A percentile compares a stretch with the other conserved stretches of the same genome.
These are phyloP conservation scores for Vesta saturnalis DNA, from an alignment of 2,888 invertebrate species.

Conservation along the genomic window DNA sequence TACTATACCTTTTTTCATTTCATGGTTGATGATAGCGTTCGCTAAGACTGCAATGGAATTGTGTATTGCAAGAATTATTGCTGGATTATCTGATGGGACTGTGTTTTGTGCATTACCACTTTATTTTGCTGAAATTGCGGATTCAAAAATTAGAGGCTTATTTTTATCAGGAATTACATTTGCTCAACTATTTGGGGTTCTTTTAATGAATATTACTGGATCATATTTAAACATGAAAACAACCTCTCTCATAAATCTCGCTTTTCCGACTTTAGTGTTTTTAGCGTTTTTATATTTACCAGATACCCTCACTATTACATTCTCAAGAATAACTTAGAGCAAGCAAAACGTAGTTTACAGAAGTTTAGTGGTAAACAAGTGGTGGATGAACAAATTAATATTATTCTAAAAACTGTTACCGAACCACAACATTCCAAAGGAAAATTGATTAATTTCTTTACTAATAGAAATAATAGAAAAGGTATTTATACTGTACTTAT, in stretches of 20 bases:
- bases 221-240: constrained; percentile 65
- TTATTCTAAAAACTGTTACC: no score
- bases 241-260: constrained; percentile 65
- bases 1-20: constrained; percentile 69
- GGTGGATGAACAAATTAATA: no score
- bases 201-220: constrained; percentile 70
- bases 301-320: no score
- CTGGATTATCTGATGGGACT: constrained; percentile 67
- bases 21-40: constrained; percentile 72
- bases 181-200: constrained; percentile 67
- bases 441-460: no score
- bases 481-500: no score
- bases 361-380: no score
- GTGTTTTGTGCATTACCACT: constrained; percentile 64
- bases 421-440: no score
- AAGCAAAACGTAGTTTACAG: no score
- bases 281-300: no score
- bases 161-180: constrained; percentile 71
- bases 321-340: no score
- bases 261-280: no score
- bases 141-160: constrained; percentile 67
- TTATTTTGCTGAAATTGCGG: constrained; percentile 71
- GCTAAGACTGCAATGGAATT: constrained; percentile 67
- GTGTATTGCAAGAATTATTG: constrained; percentile 65
- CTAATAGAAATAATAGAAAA: no score